Percentiles rank a stretch among this genome's conserved stretches.
Evolutionary conservation across 2,113 vertebrate species (phyloP).

Genomic region (Stomatorhinus ivindoensis): DNA sequence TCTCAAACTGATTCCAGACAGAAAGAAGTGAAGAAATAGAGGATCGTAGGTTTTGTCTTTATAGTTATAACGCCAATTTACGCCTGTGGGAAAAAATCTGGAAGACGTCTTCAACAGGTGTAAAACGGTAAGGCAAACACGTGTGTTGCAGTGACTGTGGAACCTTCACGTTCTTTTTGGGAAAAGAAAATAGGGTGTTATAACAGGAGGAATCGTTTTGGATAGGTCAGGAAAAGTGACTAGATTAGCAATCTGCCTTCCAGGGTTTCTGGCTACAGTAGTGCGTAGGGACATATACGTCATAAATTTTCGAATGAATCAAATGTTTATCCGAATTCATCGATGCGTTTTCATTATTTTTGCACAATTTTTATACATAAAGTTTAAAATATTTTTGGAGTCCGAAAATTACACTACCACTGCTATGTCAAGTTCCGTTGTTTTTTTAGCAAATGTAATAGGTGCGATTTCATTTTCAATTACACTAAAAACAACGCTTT

Average conservation of each 20-base stretch:
- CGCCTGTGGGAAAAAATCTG: slow-evolving; percentile 34
- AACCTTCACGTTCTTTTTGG: slow-evolving; percentile 27
- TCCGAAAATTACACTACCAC: not conserved
- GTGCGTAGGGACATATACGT: not conserved
- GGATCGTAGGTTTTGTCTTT: slow-evolving; percentile 59
- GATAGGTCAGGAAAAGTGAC: not conserved
- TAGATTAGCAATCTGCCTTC: not conserved
- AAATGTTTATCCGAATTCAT: not conserved
- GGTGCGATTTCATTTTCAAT: not conserved
- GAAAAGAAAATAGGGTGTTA: not conserved
- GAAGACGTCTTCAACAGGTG: slow-evolving; percentile 78
- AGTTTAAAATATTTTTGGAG: not conserved
- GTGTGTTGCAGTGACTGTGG: slow-evolving; percentile 23
- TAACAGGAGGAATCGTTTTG: not conserved
- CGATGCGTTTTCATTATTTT: not conserved
- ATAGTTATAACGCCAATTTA: slow-evolving; percentile 46
- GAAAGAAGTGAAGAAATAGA: slow-evolving; percentile 63
- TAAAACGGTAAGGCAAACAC: slow-evolving; percentile 68
- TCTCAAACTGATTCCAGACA: slow-evolving; percentile 74
- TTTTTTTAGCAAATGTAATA: not conserved
- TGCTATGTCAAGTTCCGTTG: not conserved
- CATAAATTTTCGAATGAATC: not conserved
- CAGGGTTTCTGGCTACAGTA: not conserved
- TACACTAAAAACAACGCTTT: not conserved
- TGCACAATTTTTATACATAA: not conserved